A percentile compares a stretch with the other conserved stretches of the same genome.
phyloP scores from a whole-genome alignment of 2,113 vertebrate genomes.

The Spilogale gracilis region DNA sequence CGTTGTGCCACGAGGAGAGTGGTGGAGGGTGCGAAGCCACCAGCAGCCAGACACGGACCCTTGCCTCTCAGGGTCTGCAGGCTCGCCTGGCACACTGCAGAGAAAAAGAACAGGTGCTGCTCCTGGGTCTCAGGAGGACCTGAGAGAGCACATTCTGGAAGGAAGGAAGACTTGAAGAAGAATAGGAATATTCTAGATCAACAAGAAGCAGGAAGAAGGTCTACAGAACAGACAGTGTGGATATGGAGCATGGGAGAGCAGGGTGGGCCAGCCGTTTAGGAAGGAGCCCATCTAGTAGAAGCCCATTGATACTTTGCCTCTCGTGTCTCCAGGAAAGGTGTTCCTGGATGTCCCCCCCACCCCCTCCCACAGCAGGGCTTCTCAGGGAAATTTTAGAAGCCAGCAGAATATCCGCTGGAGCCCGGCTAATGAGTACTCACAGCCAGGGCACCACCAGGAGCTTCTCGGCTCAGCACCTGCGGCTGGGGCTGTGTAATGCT shows the following conservation, averaged over 20 bases:
- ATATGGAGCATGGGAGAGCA: accelerated
- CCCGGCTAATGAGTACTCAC: accelerated
- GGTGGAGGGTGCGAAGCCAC: accelerated
- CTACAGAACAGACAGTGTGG: neutral
- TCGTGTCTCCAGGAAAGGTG: accelerated
- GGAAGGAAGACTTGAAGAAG: neutral
- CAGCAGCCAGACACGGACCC: accelerated
- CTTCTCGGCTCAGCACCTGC: too few relatives aligned
- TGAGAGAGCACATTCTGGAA: neutral
- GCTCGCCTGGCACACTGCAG: neutral
- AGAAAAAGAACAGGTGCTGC: accelerated
- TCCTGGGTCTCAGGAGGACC: too few relatives aligned
- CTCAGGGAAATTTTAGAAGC: accelerated
- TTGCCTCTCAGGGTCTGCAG: accelerated
- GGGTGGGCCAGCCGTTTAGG: accelerated
- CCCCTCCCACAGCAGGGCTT: accelerated
- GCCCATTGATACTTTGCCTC: neutral
- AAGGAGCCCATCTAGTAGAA: neutral
- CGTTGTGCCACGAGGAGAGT: accelerated
- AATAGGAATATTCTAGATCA: neutral
- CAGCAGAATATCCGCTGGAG: accelerated
- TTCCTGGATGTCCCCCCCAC: neutral
- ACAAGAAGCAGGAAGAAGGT: accelerated
- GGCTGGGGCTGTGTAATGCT: neutral
- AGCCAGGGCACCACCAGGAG: accelerated